phyloP scores from a whole-genome alignment of 2,113 vertebrate genomes.

The Daboia siamensis region DNA sequence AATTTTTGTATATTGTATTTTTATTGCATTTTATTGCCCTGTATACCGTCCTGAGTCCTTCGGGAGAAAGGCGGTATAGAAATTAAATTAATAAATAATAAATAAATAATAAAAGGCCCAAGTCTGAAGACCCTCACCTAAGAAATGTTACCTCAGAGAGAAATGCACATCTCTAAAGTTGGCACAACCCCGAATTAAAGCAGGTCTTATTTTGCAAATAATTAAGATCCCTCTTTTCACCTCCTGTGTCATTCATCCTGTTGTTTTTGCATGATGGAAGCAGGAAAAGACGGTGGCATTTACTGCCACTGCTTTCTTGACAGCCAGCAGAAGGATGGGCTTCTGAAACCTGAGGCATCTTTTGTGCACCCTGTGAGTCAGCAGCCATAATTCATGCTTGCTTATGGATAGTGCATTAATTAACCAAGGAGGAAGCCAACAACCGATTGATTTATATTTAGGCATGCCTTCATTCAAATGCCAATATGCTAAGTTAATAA shows the following conservation, averaged over 20 bases:
- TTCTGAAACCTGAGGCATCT: conserved; percentile 52
- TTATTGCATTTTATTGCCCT: too few species aligned
- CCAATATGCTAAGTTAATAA: neutral
- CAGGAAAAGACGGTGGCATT: conserved; percentile 46
- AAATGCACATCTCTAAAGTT: conserved; percentile 24
- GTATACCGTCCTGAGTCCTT: too few species aligned
- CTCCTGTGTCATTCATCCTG: conserved; percentile 27
- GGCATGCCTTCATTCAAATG: neutral
- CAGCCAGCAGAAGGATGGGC: conserved; percentile 44
- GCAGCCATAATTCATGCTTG: conserved; percentile 51
- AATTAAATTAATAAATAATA: too few species aligned
- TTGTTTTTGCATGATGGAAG: conserved; percentile 12
- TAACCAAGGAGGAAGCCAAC: conserved; percentile 53
- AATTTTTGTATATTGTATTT: too few species aligned
- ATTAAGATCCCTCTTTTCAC: conserved; percentile 32
- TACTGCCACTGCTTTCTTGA: conserved; percentile 41
- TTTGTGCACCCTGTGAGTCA: conserved; percentile 42
- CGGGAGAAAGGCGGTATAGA: too few species aligned
- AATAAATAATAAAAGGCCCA: too few species aligned
- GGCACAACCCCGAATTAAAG: conserved; percentile 17
- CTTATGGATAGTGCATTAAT: conserved; percentile 50
- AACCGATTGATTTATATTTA: conserved; percentile 32
- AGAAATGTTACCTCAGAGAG: conserved; percentile 30
- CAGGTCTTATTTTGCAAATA: conserved; percentile 29
- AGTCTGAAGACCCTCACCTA: neutral